Percentiles rank a stretch among this genome's conserved stretches.
Evolutionary conservation across 2,113 vertebrate genomes (phyloP).

Genomic region (Picathartes gymnocephalus): DNA sequence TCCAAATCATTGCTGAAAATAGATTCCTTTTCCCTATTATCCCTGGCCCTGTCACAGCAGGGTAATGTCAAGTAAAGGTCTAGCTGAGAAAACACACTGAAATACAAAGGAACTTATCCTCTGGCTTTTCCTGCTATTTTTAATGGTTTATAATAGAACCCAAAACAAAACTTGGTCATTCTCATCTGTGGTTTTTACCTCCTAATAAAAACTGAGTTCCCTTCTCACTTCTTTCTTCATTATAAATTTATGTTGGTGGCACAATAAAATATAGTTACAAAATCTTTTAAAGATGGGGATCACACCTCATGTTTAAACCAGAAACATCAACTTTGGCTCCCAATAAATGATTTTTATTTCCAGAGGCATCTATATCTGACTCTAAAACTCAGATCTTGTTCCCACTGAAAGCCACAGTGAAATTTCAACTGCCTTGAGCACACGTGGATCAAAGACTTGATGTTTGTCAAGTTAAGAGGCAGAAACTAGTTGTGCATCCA

Average conservation of each 20-base stretch:
- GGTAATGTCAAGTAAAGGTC: constrained; percentile 57
- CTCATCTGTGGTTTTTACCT: neutral
- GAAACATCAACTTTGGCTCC: neutral
- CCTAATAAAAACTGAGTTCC: neutral
- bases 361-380: neutral
- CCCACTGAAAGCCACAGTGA: neutral
- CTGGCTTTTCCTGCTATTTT: constrained; percentile 59
- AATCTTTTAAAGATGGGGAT: neutral
- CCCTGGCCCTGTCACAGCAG: constrained; percentile 31
- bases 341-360: neutral
- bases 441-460: neutral
- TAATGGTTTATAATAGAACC: constrained; percentile 45
- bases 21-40: constrained; percentile 16
- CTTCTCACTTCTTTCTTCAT: neutral
- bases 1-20: constrained; percentile 32
- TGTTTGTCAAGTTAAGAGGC: neutral
- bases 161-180: constrained; percentile 25
- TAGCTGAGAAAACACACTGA: constrained; percentile 46
- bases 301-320: neutral
- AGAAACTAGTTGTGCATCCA: neutral
- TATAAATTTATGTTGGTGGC: neutral
- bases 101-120: constrained; percentile 62
- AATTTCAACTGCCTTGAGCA: neutral
- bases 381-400: neutral
- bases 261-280: neutral